A percentile compares a stretch with the other conserved stretches of the same genome.
Conservation (phyloP, 2,797 vertebrate species). For the Limosa lapponica region DNA sequence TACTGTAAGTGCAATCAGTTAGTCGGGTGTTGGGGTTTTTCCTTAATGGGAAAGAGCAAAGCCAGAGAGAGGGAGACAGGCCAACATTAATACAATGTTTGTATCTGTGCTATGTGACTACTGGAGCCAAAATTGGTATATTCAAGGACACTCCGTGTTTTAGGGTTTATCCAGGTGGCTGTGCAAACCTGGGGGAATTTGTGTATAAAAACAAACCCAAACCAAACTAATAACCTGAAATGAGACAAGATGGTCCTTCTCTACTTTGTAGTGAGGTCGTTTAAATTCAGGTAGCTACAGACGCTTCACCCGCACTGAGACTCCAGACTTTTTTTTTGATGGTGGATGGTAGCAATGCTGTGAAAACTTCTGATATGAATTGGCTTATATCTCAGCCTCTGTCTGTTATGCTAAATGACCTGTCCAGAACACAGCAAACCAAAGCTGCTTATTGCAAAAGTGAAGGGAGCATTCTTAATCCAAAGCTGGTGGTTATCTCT, state of each 20-base stretch:
- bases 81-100: background rate
- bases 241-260: background rate
- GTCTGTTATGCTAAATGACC: background rate
- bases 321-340: background rate
- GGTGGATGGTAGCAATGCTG: background rate
- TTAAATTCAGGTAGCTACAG: background rate
- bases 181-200: background rate
- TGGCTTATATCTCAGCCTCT: background rate
- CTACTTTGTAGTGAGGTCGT: background rate
- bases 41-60: background rate
- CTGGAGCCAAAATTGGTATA: background rate
- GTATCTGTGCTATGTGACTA: background rate
- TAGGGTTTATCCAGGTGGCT: background rate
- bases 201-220: background rate
- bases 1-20: background rate
- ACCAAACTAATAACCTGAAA: background rate
- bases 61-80: background rate
- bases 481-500: background rate
- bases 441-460: background rate
- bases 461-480: background rate
- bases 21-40: background rate
- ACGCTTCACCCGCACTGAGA: background rate
- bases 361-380: background rate
- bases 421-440: background rate
- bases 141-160: background rate